Evolutionary conservation across 2,113 vertebrate species (phyloP), one percentile per base, ranked within the genome.

Genomic region (Gymnarchus niloticus): DNA sequence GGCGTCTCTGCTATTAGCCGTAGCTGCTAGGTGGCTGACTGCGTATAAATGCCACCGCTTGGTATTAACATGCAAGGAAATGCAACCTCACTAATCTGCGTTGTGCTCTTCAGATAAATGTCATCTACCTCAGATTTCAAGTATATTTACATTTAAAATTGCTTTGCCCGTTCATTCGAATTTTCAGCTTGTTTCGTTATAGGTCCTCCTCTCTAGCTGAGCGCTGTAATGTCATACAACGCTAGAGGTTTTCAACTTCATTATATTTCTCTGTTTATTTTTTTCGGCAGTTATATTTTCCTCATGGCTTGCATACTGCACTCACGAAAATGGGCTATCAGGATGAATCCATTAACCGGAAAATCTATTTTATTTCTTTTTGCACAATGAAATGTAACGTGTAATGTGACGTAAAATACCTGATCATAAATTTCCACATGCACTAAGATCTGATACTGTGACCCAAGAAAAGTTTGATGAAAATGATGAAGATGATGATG

Each of bases 121-220:
- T 17, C 33, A 41, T 5, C 0, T 33, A 17, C 33, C 65, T 73
- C 1, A 17, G 33, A 7, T 73, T 73, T 73, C 14, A 73, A 73
- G 65, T 33, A 73, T 73, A 73, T 73, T 73, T 73, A 73, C 65
- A 73, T 73, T 73, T 37, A 37, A 73, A 73, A 73, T 73, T 28
- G 41, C 65, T 73, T n/a, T 73, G 28, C 65, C 41, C 12, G 12
- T 69, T 73, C 5, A 14, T 73, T 73, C 19, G 4, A 73, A 73
- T 73, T 19, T 41, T 41, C 65, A 17, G 65, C 65, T 5, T 41
- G 33, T 69, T 69, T 19, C 33, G 37, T 69, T 73, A 37, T 41
- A 6, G 1, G 33, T 41, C 33, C 5, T 12, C 19, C 1, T 28
- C 61, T 69, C 61, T 17, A 69, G 61, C 28, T 69, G 14, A 41